Evolutionary conservation across 2,888 invertebrate genomes (phyloP), one percentile per base, ranked within the genome.

Genomic region (Luperina testacea): DNA sequence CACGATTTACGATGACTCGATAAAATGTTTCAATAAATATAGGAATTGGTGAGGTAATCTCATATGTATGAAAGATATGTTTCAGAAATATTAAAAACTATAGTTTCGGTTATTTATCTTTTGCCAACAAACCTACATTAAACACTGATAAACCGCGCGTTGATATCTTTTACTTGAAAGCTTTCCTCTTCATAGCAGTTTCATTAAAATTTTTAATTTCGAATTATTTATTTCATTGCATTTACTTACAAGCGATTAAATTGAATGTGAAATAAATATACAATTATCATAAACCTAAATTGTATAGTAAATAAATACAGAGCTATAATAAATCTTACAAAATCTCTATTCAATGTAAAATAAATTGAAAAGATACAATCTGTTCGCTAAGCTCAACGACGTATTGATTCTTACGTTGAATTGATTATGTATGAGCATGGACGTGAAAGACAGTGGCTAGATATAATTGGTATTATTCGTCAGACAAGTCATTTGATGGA

Each of bases 361-460:
- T 85, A 70, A 75, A 85, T 87, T 83, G 72, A 68, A 76, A 72
- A 81, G 81, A 87, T 85, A 80, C 72, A 51, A 83, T 83, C 83
- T 32, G 63, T 65, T 72, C 65, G 75, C 72, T 68, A 57, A 80
- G 78, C 65, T 85, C 53, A 42, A 27, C 77, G 72, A 65, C 71
- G 72, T 73, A 84, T 86, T 80, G 78, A 83, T 87, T 79, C 72
- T 72, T 57, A 74, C 27, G 71, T 76, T 77, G 42, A 78, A 84
- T 88, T 82, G 82, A 88, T 87, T 88, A 86, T 87, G 86, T 87
- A 88, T 86, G 80, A 79, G 68, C 75, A 77, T 78, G 75, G 72
- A 72, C 68, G 68, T 65, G 83, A 86, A 81, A 86, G 77, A 84
- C 78, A 83, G 72, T 86, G 77, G 72, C 69, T 48, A 48, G n/a